A percentile compares a stretch with the other conserved stretches of the same genome.
Evolutionary conservation across 2,888 invertebrate genomes (phyloP).

Genomic region (Bellardia bayeri): DNA sequence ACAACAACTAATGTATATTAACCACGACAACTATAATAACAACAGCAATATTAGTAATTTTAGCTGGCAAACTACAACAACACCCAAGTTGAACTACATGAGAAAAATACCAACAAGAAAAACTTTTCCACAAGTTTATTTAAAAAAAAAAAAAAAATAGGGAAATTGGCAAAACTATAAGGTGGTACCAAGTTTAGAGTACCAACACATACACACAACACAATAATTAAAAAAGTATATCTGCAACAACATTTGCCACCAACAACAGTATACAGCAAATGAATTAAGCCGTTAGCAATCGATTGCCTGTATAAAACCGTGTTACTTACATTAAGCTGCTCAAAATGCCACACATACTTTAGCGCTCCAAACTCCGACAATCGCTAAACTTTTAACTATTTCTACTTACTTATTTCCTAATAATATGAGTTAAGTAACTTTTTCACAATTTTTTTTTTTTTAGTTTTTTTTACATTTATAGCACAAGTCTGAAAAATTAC

Average conservation of each 20-base stretch:
- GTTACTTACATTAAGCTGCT: constrained; percentile 54
- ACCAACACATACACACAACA: neutral
- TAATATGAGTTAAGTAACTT: constrained; percentile 71
- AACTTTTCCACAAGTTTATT: constrained; percentile 63
- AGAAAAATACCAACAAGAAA: constrained; percentile 37
- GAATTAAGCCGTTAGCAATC: constrained; percentile 70
- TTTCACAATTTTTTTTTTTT: constrained; percentile 51
- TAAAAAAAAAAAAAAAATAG: constrained; percentile 36
- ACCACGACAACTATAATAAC: constrained; percentile 21
- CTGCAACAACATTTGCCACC: neutral
- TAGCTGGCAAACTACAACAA: neutral
- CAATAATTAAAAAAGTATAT: neutral
- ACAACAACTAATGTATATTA: constrained; percentile 7
- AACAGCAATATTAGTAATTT: constrained; percentile 45
- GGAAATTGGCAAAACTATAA: constrained; percentile 35
- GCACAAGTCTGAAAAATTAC: constrained; percentile 52
- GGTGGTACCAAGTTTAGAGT: constrained; percentile 8
- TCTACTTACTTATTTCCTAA: constrained; percentile 61
- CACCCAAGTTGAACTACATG: neutral
- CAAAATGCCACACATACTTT: constrained; percentile 62
- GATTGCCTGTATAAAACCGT: constrained; percentile 64
- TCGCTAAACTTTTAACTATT: constrained; percentile 66
- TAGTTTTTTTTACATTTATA: constrained; percentile 34
- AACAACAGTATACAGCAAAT: constrained; percentile 47
- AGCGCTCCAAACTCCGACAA: constrained; percentile 38